A percentile compares a stretch with the other conserved stretches of the same genome.
Evolutionary conservation across 2,113 vertebrate species (phyloP).

Genomic region (Nothocercus nigrocapillus): DNA sequence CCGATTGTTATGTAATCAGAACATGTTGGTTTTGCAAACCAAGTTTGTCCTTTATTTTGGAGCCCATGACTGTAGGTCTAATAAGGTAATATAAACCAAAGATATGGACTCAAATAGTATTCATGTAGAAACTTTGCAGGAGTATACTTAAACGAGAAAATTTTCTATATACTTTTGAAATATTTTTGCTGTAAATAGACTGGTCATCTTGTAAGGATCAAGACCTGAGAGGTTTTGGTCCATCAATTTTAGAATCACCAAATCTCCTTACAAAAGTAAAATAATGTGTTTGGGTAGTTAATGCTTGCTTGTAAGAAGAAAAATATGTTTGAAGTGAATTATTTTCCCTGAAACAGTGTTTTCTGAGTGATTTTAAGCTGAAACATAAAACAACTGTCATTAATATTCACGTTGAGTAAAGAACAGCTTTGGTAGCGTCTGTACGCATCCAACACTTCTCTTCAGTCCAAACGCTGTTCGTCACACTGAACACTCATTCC

Average conservation of each 20-base stretch:
- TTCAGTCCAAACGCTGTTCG: slow-evolving; percentile 47
- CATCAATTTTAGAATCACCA: neutral
- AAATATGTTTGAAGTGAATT: neutral
- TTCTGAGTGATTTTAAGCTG: slow-evolving; percentile 4
- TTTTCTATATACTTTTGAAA: neutral
- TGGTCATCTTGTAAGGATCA: neutral
- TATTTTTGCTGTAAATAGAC: neutral
- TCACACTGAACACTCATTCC: slow-evolving; percentile 44
- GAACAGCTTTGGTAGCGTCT: slow-evolving; percentile 72
- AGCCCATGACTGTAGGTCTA: neutral
- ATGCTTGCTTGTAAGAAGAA: neutral
- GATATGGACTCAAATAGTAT: neutral
- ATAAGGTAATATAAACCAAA: neutral
- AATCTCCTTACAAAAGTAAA: neutral
- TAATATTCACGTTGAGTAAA: slow-evolving; percentile 71
- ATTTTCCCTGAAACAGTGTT: neutral
- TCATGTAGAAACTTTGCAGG: neutral
- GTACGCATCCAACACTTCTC: slow-evolving; percentile 63
- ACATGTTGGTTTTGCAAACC: neutral
- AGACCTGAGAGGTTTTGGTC: neutral
- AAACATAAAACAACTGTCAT: slow-evolving; percentile 56
- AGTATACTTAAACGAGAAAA: neutral
- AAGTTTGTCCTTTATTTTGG: neutral
- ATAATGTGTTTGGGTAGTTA: neutral
- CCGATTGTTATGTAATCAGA: neutral